Base-by-base conservation (phyloP, 2,797 vertebrate species). In the Pelobates cultripes region DNA sequence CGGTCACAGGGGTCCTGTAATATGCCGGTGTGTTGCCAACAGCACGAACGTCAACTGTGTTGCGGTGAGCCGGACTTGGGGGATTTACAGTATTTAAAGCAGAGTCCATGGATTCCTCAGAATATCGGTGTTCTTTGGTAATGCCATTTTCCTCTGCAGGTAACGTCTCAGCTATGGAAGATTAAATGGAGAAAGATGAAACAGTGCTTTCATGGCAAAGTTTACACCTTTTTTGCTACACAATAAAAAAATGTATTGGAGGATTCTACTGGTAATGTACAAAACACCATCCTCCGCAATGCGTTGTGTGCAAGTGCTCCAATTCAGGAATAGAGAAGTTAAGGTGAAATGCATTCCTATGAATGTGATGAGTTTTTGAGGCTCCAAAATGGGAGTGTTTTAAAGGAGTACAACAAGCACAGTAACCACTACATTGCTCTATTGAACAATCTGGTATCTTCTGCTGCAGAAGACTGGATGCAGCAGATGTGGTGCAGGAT, bases 31-130 rank as follows among this genome's bases (percentile, higher is more conserved):
- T 86, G 86, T 88, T 90, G 84, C 92, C 88, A 77, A 93, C 88
- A 66, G 91, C 75, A 64, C 88, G 91, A 86, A 91, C 96, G 84
- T 95, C 95, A 0, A 87, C 90, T 75, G 93, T 86, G 86, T 88
- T 95, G 82, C 90, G 91, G 72, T 80, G 84, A 0, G 85, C 83
- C 3, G 93, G 92, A 60, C 90, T 94, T 41, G 93, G 91, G 1
- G 92, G 92, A 64, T 91, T 95, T 88, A 94, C 93, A 87, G 95
- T 95, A 90, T 94, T 96, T 85, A 94, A 94, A 85, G 95, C 92
- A 0, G 95, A 95, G 88, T 95, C 95, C 93, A 96, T 92, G 82
- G 91, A 90, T 81, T 95, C 90, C 77, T 96, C 93, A 43, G 92
- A 77, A 89, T 95, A 95, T 51, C 92, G 89, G 84, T 95, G 94